Conservation (phyloP, 2,113 vertebrate genomes). For the Lophius piscatorius region DNA sequence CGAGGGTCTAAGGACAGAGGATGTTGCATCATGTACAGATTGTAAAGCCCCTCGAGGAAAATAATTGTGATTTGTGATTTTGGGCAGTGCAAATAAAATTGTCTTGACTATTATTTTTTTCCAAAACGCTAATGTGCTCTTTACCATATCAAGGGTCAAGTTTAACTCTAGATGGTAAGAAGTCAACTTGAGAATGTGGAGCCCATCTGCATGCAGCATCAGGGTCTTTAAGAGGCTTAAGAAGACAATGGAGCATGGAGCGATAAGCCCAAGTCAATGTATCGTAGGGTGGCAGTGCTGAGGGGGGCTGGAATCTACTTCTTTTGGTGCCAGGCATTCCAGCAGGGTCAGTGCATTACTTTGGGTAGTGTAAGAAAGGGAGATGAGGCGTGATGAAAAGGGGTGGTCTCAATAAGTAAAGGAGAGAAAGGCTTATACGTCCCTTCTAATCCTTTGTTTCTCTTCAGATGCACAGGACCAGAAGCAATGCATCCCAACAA, state of each 20-base stretch:
- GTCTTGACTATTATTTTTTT: too few species aligned
- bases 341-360: conserved; percentile 53
- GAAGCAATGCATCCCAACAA: conserved; percentile 63
- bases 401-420: conserved; percentile 70
- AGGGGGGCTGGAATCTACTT: conserved; percentile 38
- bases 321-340: conserved; percentile 60
- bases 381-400: conserved; percentile 71
- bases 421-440: conserved; percentile 61
- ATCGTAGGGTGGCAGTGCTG: conserved; percentile 24
- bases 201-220: conserved; percentile 33
- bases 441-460: conserved; percentile 70
- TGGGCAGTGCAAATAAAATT: too few species aligned
- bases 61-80: too few species aligned
- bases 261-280: conserved; percentile 42
- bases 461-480: conserved; percentile 70
- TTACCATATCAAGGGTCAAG: conserved; percentile 8
- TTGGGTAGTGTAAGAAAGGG: conserved; percentile 49
- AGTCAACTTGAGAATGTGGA: conserved; percentile 18
- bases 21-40: too few species aligned
- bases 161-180: conserved; percentile 15
- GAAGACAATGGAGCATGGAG: conserved; percentile 42
- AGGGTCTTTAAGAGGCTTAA: conserved; percentile 59
- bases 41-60: too few species aligned
- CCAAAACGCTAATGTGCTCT: background rate
- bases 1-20: too few species aligned